A percentile compares a stretch with the other conserved stretches of the same genome.
Conservation (phyloP, 2,113 vertebrate species). For the Pollachius pollachius region DNA sequence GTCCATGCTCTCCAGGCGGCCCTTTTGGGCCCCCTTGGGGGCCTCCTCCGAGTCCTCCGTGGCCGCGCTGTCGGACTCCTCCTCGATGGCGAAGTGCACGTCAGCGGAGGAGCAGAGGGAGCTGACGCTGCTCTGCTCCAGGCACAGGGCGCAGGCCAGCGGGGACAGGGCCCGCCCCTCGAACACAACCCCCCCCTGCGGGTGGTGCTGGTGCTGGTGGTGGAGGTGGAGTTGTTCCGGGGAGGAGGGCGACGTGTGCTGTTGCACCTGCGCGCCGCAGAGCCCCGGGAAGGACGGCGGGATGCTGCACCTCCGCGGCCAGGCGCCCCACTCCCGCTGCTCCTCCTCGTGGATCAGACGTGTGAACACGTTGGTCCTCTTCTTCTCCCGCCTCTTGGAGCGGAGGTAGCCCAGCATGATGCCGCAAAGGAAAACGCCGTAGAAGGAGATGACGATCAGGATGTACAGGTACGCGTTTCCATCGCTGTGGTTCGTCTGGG, state of each 20-base stretch:
- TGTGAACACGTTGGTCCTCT: conserved; percentile 79
- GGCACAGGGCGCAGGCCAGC: conserved; percentile 84
- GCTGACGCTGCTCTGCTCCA: conserved; percentile 90
- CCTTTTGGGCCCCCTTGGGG: conserved; percentile 55
- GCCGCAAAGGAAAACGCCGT: conserved; percentile 88
- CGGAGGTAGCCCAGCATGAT: conserved; percentile 93
- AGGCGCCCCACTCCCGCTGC: conserved; percentile 86
- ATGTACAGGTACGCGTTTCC: conserved; percentile 88
- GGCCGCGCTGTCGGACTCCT: conserved; percentile 78
- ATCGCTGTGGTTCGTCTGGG: conserved; percentile 30
- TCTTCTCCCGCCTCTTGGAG: conserved; percentile 86
- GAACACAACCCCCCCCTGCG: background rate
- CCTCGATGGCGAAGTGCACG: conserved; percentile 85
- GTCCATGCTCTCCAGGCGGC: conserved; percentile 64
- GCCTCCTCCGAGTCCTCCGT: conserved; percentile 61
- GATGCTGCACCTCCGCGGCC: conserved; percentile 74
- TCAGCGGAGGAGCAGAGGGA: conserved; percentile 90
- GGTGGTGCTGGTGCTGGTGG: conserved; percentile 15
- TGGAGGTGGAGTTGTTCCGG: conserved; percentile 35
- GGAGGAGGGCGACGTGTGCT: conserved; percentile 59
- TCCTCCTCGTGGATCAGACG: conserved; percentile 87
- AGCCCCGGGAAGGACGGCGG: conserved; percentile 57
- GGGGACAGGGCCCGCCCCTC: conserved; percentile 72
- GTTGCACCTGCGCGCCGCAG: conserved; percentile 62
- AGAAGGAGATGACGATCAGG: conserved; percentile 91